Conservation (phyloP, 2,113 vertebrate genomes). For the Panurus biarmicus region DNA sequence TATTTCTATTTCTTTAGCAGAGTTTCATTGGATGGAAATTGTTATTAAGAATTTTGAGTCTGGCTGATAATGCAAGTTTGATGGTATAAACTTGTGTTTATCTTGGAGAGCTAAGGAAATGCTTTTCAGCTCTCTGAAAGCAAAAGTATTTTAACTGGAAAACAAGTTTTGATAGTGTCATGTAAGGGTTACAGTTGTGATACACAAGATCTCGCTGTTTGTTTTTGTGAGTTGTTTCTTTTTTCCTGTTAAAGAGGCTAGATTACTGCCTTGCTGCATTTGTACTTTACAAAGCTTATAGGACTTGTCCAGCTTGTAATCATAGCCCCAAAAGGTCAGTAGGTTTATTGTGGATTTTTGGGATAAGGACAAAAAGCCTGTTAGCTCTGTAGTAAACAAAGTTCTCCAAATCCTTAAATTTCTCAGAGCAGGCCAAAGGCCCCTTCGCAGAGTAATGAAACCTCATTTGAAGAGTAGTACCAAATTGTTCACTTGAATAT, state of each 20-base stretch:
- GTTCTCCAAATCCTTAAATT: neutral
- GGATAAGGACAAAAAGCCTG: neutral
- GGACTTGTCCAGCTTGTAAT: neutral
- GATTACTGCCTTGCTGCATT: neutral
- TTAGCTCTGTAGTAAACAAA: neutral
- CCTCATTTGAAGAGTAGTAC: neutral
- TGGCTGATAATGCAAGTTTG: neutral
- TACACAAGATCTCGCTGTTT: neutral
- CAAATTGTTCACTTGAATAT: neutral
- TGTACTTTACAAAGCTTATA: neutral
- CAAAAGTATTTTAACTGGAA: neutral
- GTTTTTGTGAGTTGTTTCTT: neutral
- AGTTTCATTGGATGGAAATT: neutral
- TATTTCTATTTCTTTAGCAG: neutral
- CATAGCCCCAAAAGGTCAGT: neutral
- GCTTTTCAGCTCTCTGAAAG: neutral
- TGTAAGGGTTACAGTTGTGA: neutral
- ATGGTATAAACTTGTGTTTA: neutral
- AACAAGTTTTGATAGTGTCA: neutral
- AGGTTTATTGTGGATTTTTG: neutral
- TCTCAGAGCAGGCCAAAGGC: neutral
- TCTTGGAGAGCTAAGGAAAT: neutral
- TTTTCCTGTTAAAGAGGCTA: neutral
- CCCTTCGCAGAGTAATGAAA: neutral
- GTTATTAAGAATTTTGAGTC: neutral